Conservation (phyloP, 1,140 invertebrate species). For the Muscidifurax raptorellus region DNA sequence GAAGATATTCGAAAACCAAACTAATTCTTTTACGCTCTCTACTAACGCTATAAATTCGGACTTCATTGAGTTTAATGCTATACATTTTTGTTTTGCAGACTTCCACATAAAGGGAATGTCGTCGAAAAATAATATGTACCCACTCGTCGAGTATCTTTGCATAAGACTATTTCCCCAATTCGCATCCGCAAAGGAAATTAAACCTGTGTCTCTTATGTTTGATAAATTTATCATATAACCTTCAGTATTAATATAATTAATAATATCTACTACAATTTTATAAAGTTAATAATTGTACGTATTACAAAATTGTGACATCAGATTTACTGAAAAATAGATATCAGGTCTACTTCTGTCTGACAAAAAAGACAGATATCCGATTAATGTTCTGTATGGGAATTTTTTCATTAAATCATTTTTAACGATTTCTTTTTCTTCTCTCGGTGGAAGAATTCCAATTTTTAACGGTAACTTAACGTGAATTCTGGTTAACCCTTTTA, state of each 20-base stretch:
- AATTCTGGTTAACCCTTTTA: neutral
- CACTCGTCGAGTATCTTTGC: neutral
- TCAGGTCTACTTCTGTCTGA: too few relatives aligned
- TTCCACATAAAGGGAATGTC: neutral
- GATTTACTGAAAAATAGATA: too few relatives aligned
- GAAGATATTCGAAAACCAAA: neutral
- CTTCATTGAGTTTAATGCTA: neutral
- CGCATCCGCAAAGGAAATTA: neutral
- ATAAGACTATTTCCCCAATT: neutral
- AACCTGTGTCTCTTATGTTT: neutral
- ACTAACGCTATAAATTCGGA: neutral
- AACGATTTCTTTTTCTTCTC: neutral
- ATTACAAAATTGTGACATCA: too few relatives aligned
- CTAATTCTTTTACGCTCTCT: neutral
- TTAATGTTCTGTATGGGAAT: neutral
- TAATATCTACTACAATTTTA: too few relatives aligned
- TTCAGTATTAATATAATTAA: too few relatives aligned
- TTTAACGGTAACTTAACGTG: neutral
- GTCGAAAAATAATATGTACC: neutral
- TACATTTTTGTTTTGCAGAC: neutral
- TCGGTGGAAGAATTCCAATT: neutral
- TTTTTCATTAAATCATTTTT: conserved; percentile 10
- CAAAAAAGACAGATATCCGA: too few relatives aligned
- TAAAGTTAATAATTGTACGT: too few relatives aligned
- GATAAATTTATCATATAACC: too few relatives aligned